Base-by-base conservation (phyloP, 1,140 invertebrate species). In the Lasioglossum baleicum region DNA sequence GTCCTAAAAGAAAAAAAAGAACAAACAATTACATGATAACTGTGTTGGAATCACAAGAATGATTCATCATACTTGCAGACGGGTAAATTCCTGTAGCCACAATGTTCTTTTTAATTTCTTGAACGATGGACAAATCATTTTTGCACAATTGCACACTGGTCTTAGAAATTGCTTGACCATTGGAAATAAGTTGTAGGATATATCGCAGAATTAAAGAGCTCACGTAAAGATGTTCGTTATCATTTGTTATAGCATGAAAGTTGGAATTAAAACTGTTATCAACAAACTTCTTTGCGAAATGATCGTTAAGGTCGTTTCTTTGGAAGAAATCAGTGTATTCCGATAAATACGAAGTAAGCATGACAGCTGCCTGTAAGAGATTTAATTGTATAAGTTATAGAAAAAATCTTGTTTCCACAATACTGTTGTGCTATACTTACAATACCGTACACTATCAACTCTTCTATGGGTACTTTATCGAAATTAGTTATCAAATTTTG, bases 31-130 rank as follows among this genome's bases (percentile, higher is more conserved):
- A 97, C 96, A 96, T 96, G 83, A 96, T 96, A 75, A 96, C 95
- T 74, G 98, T 96, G 88, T 96, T 97, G 10, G 97, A 95, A 90
- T 97, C 95, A 90, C 97, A 98, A 17, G 97, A 97, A 93, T 98
- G 97, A 92, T 98, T 98, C 95, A 98, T 96, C 93, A 98, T 96
- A 88, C 96, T 97, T 13, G 96, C 96, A n/a, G 96, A 96, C 0
- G 97, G 96, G 93, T 97, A 98, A 88, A 98, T 97, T 1, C 96
- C 97, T 42, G 96, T 96, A 15, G 96, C 97, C 58, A 97, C 93
- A 58, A 96, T 94, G n/a, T 95, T 93, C 88, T 26, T 26, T 26
- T 26, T 1, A 26, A 26, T 26, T 26, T 96, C 94, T 68, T 92
- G 86, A 66, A 90, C 83, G 44, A 84, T 87, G 61, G 83, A 67